A percentile compares a stretch with the other conserved stretches of the same genome.
These are phyloP conservation scores for Lymantria dispar DNA, from an alignment of 2,888 invertebrate genomes.

Conservation along the genomic window DNA sequence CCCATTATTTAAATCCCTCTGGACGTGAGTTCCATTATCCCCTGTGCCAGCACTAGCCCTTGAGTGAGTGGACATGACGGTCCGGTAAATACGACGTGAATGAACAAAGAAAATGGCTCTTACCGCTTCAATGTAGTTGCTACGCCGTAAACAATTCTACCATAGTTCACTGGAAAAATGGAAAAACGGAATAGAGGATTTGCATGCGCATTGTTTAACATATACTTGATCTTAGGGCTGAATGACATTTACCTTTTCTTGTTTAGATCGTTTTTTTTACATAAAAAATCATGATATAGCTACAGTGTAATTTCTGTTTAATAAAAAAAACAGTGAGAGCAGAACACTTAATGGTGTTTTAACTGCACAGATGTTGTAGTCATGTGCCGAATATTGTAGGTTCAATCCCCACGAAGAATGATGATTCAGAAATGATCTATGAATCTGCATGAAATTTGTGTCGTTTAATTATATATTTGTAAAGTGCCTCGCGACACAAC, in stretches of 20 bases:
- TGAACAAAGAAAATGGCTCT: slow-evolving; percentile 45
- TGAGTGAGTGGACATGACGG: slow-evolving; percentile 54
- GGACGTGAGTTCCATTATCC: slow-evolving; percentile 65
- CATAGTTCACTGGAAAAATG: slow-evolving; percentile 19
- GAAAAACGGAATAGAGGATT: slow-evolving; percentile 16
- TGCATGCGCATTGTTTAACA: slow-evolving; percentile 28
- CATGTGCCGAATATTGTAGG: too few relatives aligned
- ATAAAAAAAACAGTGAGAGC: too few relatives aligned
- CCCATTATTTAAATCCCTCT: slow-evolving; percentile 73
- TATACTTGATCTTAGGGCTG: slow-evolving; percentile 17
- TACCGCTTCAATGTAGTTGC: slow-evolving; percentile 13
- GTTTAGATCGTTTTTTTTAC: too few relatives aligned
- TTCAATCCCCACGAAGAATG: too few relatives aligned
- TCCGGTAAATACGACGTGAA: slow-evolving; percentile 45
- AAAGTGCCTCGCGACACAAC: too few relatives aligned
- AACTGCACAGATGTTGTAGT: too few relatives aligned
- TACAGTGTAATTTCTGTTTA: too few relatives aligned
- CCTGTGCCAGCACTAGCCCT: slow-evolving; percentile 39
- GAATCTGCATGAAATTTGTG: too few relatives aligned
- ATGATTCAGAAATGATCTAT: too few relatives aligned
- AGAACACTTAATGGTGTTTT: too few relatives aligned
- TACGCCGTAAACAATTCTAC: slow-evolving; percentile 17
- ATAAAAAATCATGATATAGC: too few relatives aligned
- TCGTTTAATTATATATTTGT: too few relatives aligned
- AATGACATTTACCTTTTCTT: slow-evolving; percentile 5